Percentiles rank a stretch among this genome's conserved stretches.
These are phyloP conservation scores for Hyaena hyaena DNA, from an alignment of 2,113 vertebrate genomes.

Conservation along the genomic window DNA sequence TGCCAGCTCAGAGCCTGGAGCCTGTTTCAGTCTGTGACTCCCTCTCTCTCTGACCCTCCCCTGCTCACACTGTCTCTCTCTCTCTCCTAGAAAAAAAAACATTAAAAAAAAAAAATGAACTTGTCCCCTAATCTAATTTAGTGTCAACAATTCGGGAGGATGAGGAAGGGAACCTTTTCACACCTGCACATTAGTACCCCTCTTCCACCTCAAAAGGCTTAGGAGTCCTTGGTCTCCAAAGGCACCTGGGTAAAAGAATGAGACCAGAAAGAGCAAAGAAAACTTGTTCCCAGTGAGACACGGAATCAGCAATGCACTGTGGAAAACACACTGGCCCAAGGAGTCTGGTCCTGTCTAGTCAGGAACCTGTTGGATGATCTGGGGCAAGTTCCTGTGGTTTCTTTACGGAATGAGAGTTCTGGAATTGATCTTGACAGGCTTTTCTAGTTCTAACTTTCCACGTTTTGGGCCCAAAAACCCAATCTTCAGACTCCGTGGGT, in stretches of 20 bases:
- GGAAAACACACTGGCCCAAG: background rate
- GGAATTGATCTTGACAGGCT: background rate
- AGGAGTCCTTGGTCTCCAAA: background rate
- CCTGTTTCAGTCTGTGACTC: too few species aligned
- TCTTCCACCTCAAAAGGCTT: background rate
- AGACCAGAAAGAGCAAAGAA: background rate
- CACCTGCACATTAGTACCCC: background rate
- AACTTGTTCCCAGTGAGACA: background rate
- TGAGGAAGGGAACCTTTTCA: background rate
- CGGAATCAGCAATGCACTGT: background rate
- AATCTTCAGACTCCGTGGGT: background rate
- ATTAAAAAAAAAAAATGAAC: background rate
- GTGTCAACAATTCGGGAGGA: background rate
- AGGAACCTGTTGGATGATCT: background rate
- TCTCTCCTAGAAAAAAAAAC: too few species aligned
- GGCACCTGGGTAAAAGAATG: background rate
- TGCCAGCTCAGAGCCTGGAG: too few species aligned
- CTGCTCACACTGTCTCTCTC: too few species aligned
- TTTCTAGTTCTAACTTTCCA: conserved; percentile 1
- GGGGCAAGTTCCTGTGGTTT: background rate
- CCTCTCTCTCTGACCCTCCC: too few species aligned
- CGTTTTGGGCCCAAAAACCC: background rate
- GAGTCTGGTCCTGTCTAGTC: background rate
- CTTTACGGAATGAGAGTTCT: background rate
- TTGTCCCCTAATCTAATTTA: background rate